These are phyloP conservation scores for Apocheima hispidaria DNA, from an alignment of 2,888 invertebrate genomes.

Conservation along the genomic window DNA sequence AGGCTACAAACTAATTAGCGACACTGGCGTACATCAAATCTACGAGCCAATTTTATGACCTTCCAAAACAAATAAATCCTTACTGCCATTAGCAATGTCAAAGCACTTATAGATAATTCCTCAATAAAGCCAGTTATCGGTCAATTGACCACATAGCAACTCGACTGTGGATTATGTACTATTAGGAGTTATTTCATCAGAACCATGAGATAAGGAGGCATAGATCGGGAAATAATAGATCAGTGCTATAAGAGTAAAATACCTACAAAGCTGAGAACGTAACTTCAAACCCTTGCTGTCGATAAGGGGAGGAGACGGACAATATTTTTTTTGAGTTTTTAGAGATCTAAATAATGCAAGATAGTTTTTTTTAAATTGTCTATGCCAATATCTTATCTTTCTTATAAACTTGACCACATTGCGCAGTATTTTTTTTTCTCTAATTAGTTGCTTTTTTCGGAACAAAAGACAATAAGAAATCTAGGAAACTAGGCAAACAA, in stretches of 20 bases:
- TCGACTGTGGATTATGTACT: background rate
- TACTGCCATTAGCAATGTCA: background rate
- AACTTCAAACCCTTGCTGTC: too few species aligned
- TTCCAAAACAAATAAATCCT: slow-evolving; percentile 3
- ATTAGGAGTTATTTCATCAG: slow-evolving; percentile 3
- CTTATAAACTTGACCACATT: too few species aligned
- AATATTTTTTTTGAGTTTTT: too few species aligned
- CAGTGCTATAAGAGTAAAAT: background rate
- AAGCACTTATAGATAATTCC: background rate
- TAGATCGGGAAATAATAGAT: background rate
- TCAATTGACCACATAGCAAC: slow-evolving; percentile 2
- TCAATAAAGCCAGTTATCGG: slow-evolving; percentile 5
- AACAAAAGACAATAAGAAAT: too few species aligned
- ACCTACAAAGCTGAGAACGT: background rate
- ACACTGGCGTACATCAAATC: background rate
- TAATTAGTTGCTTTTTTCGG: too few species aligned
- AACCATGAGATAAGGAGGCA: background rate
- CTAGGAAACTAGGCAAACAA: too few species aligned
- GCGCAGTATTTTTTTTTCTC: too few species aligned
- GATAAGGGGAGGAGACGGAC: too few species aligned
- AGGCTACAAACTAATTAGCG: background rate
- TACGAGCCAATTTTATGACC: background rate
- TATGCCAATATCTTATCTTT: too few species aligned
- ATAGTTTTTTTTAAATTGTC: too few species aligned
- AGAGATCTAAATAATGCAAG: too few species aligned